Percentiles rank a stretch among this genome's conserved stretches.
phyloP scores from a whole-genome alignment of 2,888 invertebrate genomes.

The Eupeodes luniger region DNA sequence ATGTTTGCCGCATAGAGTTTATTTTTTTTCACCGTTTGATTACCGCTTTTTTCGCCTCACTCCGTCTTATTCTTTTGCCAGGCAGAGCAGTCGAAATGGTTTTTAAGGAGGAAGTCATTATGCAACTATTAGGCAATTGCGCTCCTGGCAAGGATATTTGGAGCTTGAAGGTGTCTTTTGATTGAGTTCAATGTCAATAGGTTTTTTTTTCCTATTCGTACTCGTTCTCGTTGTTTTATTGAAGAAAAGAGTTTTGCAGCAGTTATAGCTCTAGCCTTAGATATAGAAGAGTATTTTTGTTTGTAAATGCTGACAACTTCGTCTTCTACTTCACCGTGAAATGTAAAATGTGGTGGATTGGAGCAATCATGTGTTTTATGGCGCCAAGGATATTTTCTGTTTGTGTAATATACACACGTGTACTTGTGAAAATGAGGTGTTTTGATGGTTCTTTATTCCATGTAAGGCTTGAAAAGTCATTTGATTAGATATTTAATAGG shows the following conservation, averaged over 20 bases:
- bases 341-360: conserved; percentile 22
- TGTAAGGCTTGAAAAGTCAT: conserved; percentile 4
- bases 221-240: background rate
- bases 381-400: conserved; percentile 43
- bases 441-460: background rate
- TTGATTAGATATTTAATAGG: background rate
- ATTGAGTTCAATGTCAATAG: conserved; percentile 72
- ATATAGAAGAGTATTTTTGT: background rate
- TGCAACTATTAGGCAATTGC: conserved; percentile 74
- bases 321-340: background rate
- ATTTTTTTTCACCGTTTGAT: conserved; percentile 45
- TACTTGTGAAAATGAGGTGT: conserved; percentile 24
- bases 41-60: conserved; percentile 32
- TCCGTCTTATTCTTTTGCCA: conserved; percentile 4
- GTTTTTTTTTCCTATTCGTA: conserved; percentile 17
- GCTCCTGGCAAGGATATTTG: conserved; percentile 66
- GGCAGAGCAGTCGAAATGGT: conserved; percentile 32
- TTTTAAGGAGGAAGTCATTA: conserved; percentile 70
- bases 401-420: background rate
- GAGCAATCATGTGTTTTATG: conserved; percentile 35
- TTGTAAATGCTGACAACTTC: background rate
- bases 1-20: conserved; percentile 67
- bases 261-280: background rate
- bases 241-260: background rate
- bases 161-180: conserved; percentile 63